These are phyloP conservation scores for Thyatira batis DNA, from an alignment of 2,888 invertebrate species.

Conservation along the genomic window DNA sequence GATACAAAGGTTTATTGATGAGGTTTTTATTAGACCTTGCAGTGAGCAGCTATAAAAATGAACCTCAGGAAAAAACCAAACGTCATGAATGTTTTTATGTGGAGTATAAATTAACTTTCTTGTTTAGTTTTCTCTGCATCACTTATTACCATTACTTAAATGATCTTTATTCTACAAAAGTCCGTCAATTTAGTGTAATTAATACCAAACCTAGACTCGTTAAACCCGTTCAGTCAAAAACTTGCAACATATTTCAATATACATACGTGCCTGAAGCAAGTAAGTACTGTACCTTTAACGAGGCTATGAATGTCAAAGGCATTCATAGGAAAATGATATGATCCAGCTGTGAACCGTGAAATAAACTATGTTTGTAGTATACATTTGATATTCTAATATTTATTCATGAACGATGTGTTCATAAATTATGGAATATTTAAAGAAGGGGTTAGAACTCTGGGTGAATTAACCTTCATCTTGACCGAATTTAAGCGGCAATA, in stretches of 20 bases:
- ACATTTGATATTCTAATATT: slow-evolving; percentile 3
- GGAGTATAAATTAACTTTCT: background rate
- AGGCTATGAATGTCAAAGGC: background rate
- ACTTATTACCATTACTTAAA: too few species aligned
- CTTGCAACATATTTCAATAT: background rate
- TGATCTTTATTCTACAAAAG: too few species aligned
- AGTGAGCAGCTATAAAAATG: background rate
- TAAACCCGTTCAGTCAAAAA: background rate
- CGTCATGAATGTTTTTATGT: background rate
- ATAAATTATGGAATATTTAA: background rate
- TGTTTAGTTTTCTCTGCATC: background rate
- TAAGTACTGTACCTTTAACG: background rate
- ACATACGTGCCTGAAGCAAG: background rate
- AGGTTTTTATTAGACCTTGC: slow-evolving; percentile 1
- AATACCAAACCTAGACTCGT: too few species aligned
- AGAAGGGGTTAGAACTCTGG: background rate
- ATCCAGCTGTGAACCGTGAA: slow-evolving; percentile 7
- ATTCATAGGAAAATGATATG: background rate
- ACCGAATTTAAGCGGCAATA: background rate
- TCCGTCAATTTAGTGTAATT: too few species aligned
- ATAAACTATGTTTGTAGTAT: slow-evolving; percentile 3
- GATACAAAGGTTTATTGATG: slow-evolving; percentile 4
- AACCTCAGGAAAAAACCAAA: background rate
- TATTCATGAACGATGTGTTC: background rate
- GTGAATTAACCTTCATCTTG: background rate